Conservation (phyloP, 2,888 invertebrate genomes). For the Pseudococcus longispinus region DNA sequence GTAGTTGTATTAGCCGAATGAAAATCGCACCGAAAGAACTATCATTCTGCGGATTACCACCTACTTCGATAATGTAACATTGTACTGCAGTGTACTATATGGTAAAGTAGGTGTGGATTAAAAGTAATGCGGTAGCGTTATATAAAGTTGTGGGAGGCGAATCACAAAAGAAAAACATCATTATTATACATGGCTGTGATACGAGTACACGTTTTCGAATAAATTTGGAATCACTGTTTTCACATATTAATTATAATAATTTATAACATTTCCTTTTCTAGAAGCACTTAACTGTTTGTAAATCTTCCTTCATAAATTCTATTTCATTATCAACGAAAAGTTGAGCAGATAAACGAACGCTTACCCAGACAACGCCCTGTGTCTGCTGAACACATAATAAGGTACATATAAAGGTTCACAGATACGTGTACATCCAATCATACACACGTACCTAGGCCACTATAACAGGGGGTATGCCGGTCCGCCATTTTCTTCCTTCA, state of each 20-base stretch:
- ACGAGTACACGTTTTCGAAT: no score
- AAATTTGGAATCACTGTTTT: not conserved
- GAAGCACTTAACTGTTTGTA: slow-evolving; percentile 16
- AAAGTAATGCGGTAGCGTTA: not conserved
- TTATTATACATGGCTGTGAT: not conserved
- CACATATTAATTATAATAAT: slow-evolving; percentile 36
- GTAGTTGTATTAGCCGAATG: not conserved
- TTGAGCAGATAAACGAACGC: not conserved
- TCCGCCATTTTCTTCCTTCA: no score
- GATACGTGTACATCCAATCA: not conserved
- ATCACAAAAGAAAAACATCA: not conserved
- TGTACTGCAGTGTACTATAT: not conserved
- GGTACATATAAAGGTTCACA: not conserved
- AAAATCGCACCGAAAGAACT: not conserved
- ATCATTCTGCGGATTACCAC: not conserved
- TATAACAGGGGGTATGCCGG: no score
- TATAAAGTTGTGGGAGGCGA: not conserved
- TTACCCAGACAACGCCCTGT: not conserved
- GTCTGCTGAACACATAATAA: not conserved
- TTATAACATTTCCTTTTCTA: slow-evolving; percentile 3
- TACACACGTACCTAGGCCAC: no score
- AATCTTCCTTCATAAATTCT: slow-evolving; percentile 28
- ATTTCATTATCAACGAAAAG: not conserved
- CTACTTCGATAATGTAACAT: not conserved
- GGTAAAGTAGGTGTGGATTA: not conserved